Evolutionary conservation across 2,797 vertebrate species (phyloP), one percentile per base, ranked within the genome.

Genomic region (Oryzias sinensis): DNA sequence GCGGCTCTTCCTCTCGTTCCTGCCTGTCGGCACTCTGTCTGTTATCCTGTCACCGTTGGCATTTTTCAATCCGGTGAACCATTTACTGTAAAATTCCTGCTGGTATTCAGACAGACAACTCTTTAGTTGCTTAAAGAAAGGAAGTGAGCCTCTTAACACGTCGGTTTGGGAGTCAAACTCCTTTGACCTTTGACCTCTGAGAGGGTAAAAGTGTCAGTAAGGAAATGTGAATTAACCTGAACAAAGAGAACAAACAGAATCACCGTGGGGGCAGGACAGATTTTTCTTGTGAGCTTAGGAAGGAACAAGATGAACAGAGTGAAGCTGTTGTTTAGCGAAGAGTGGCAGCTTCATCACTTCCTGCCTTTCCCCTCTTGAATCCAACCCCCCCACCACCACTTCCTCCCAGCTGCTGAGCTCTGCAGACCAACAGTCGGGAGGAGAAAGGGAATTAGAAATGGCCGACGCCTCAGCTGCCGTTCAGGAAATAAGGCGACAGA

Each of bases 131-230:
- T 37, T 11, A 9, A 37, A 37, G 33, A 11, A 37, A 37, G 33
- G 1, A 37, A 37, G 33, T 11, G 33, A 37, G 9, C 33, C 33
- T 37, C 33, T 37, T 37, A 11, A 11, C 33, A 37, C 33, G 11
- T 37, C 33, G 9, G 9, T 37, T 37, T 27, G 1, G 14, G 48
- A 55, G 17, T 47, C 41, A 57, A 53, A 41, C 41, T 43, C 45
- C 43, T 53, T 29, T 67, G 79, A 80, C 79, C 82, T 82, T 57
- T 80, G 77, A 77, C 83, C 82, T 41, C 0, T 62, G 24, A 61
- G 44, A 29, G 55, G 59, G 45, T 27, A 51, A 56, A 47, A 45
- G 59, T 51, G 78, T 67, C 49, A 1, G 25, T 0, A 54, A 8
- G 45, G 55, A 67, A 55, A 49, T 2, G 2, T 14, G 15, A 72